Evolutionary conservation across 2,797 vertebrate genomes (phyloP).

Genomic region (Dendrocincla tyrannina): DNA sequence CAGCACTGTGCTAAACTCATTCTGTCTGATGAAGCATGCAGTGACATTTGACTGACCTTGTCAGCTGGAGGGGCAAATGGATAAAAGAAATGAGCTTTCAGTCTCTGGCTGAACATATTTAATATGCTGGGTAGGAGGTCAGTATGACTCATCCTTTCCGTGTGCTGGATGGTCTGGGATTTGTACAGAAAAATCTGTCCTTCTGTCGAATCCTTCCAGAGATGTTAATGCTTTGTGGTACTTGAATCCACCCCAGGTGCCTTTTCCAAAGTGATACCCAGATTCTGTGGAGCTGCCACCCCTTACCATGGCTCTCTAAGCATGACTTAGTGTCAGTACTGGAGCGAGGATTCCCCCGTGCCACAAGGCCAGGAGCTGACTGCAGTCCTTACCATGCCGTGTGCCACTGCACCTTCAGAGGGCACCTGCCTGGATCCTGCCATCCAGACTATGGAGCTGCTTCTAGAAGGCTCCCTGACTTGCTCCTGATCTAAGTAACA

Average conservation of each 20-base stretch:
- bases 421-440: neutral
- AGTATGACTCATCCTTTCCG: slow-evolving; percentile 46
- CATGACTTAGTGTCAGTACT: neutral
- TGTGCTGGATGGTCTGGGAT: neutral
- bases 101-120: slow-evolving; percentile 35
- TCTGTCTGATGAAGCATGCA: neutral
- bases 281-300: neutral
- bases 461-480: neutral
- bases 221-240: neutral
- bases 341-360: fast-evolving
- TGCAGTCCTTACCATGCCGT: fast-evolving
- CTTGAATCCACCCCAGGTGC: neutral
- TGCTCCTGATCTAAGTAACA: neutral
- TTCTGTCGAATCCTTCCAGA: neutral
- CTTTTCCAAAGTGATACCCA: neutral
- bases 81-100: slow-evolving; percentile 47
- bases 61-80: slow-evolving; percentile 2
- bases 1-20: slow-evolving; percentile 12
- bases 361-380: neutral
- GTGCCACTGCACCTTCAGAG: neutral
- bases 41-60: slow-evolving; percentile 57
- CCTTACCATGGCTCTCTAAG: neutral
- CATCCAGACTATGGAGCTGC: neutral
- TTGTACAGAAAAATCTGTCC: slow-evolving; percentile 4
- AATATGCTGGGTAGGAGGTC: slow-evolving; percentile 32